Conservation (phyloP, 1,140 invertebrate species). For the Globodera rostochiensis region DNA sequence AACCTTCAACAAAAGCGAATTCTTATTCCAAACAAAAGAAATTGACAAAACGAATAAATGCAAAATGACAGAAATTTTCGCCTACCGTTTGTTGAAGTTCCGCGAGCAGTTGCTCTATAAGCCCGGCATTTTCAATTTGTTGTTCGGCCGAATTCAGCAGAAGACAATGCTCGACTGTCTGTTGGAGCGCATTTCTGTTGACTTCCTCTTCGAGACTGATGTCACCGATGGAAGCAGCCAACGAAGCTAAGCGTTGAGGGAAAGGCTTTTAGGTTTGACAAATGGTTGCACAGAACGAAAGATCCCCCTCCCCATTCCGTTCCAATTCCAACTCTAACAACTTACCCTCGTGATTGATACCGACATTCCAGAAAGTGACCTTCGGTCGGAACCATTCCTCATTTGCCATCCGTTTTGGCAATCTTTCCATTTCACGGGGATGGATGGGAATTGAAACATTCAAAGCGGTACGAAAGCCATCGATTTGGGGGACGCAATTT, state of each 20-base stretch:
- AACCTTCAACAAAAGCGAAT: conserved; percentile 27
- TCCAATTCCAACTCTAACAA: neutral
- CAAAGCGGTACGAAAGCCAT: conserved; percentile 37
- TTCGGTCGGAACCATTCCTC: conserved; percentile 49
- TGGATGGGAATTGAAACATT: conserved; percentile 57
- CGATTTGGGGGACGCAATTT: conserved; percentile 50
- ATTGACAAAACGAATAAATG: neutral
- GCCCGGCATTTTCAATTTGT: conserved; percentile 15
- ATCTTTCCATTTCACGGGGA: conserved; percentile 37
- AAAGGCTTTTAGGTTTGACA: neutral
- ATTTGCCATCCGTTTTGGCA: conserved; percentile 38
- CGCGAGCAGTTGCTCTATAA: conserved; percentile 31
- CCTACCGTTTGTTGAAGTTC: conserved; percentile 48
- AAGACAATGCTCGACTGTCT: conserved; percentile 24
- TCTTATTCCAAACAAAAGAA: too few relatives aligned
- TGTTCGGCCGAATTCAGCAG: neutral
- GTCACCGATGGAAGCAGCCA: conserved; percentile 53
- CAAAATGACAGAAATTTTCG: neutral
- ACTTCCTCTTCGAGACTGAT: conserved; percentile 53
- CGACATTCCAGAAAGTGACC: conserved; percentile 57
- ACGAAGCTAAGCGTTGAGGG: conserved; percentile 6
- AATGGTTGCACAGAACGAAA: neutral
- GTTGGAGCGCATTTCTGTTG: conserved; percentile 44
- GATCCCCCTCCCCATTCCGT: too few relatives aligned
- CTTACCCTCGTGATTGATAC: conserved; percentile 56